A percentile compares a stretch with the other conserved stretches of the same genome.
Conservation (phyloP, 2,797 vertebrate species). For the Aeoliscus strigatus region DNA sequence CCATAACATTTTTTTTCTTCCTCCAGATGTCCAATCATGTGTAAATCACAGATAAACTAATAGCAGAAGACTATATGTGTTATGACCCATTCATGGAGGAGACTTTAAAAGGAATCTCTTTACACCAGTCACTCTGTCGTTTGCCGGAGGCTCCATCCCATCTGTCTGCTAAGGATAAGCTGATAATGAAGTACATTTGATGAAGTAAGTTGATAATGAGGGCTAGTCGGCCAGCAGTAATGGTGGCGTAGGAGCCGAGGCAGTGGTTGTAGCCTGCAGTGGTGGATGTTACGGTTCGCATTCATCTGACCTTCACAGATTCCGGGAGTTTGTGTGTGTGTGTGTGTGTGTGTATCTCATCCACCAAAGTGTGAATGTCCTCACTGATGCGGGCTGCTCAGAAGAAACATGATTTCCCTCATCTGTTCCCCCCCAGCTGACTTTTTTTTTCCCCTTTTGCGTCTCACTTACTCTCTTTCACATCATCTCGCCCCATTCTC, state of each 20-base stretch:
- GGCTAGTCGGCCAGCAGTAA: conserved; percentile 53
- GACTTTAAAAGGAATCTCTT: conserved; percentile 64
- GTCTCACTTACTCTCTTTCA: conserved; percentile 21
- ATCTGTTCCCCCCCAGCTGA: conserved; percentile 18
- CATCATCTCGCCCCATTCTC: conserved; percentile 9
- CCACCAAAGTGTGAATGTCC: conserved; percentile 61
- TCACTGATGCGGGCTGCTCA: no score
- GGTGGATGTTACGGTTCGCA: conserved; percentile 56
- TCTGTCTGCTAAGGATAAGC: conserved; percentile 65
- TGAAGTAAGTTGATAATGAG: conserved; percentile 72
- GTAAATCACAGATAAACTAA: conserved; percentile 66
- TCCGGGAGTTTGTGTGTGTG: conserved; percentile 37
- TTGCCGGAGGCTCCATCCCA: conserved; percentile 63
- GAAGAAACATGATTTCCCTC: no score
- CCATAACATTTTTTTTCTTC: conserved; percentile 50
- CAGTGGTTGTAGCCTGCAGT: conserved; percentile 60
- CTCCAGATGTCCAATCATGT: conserved; percentile 67
- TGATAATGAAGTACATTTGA: conserved; percentile 71
- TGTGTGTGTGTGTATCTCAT: conserved; percentile 48
- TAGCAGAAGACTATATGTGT: conserved; percentile 57
- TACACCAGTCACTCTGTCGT: conserved; percentile 63
- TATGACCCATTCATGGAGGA: conserved; percentile 59
- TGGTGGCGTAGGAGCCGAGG: conserved; percentile 51
- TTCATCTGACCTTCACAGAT: conserved; percentile 68
- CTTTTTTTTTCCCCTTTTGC: conserved; percentile 30